phyloP scores from a whole-genome alignment of 2,113 vertebrate genomes.

The Barnardius zonarius region DNA sequence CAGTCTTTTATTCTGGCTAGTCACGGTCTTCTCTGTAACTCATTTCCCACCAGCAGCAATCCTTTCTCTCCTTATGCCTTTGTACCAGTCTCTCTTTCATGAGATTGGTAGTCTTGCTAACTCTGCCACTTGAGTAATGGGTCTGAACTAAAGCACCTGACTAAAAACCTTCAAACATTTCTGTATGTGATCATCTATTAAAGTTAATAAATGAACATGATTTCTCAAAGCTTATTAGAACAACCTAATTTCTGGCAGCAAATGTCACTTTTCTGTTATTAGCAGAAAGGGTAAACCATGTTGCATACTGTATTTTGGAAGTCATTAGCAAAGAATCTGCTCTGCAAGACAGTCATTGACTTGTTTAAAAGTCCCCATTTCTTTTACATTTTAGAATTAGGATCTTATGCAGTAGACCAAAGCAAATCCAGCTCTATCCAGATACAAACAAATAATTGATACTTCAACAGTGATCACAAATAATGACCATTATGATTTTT shows the following conservation, averaged over 20 bases:
- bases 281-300: not conserved
- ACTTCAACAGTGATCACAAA: not conserved
- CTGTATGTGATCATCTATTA: not conserved
- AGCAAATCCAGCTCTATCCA: not conserved
- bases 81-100: not conserved
- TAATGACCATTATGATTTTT: not conserved
- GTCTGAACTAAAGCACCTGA: not conserved
- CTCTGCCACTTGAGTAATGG: not conserved
- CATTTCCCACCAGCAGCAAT: not conserved
- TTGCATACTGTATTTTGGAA: not conserved
- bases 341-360: not conserved
- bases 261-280: not conserved
- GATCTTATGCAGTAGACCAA: not conserved
- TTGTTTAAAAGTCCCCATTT: not conserved
- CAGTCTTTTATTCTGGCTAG: not conserved
- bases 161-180: not conserved
- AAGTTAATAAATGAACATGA: not conserved
- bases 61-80: not conserved
- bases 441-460: not conserved
- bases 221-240: not conserved
- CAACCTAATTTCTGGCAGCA: not conserved
- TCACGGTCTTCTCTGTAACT: not conserved
- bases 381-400: not conserved
- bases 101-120: not conserved
- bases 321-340: not conserved